Conservation (phyloP, 2,797 vertebrate species). For the Cetoscarus ocellatus region DNA sequence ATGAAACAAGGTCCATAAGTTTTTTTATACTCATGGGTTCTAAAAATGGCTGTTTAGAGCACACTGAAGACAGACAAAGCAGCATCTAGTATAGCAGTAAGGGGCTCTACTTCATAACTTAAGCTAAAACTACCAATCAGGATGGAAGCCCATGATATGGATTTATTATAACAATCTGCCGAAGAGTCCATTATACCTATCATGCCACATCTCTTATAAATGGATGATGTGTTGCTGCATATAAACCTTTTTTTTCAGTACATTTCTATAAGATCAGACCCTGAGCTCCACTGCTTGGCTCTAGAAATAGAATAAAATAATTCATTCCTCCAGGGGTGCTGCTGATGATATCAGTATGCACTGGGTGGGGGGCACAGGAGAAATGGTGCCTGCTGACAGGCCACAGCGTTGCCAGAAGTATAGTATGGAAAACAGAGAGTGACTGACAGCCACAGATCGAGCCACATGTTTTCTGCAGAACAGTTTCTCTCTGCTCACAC, state of each 20-base stretch:
- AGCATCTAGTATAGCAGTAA: not conserved
- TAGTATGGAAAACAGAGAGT: too few species aligned
- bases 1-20: not conserved
- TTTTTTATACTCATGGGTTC: not conserved
- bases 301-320: conserved; percentile 6
- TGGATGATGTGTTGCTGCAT: not conserved
- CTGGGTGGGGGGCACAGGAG: not conserved
- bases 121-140: conserved; percentile 17
- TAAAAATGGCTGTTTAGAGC: not conserved
- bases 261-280: not conserved
- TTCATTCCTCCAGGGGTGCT: not conserved
- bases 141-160: not conserved
- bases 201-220: not conserved
- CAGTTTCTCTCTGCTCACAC: too few species aligned
- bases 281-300: not conserved
- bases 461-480: too few species aligned
- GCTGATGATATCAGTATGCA: conserved; percentile 6
- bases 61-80: not conserved
- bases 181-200: conserved; percentile 10
- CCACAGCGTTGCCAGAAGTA: not conserved
- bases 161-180: not conserved
- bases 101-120: conserved; percentile 12
- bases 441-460: too few species aligned
- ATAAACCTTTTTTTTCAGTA: conserved; percentile 4
- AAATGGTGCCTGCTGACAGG: too few species aligned